Evolutionary conservation across 2,888 invertebrate genomes (phyloP), one percentile per base, ranked within the genome.

Genomic region (Eudemis profundana): DNA sequence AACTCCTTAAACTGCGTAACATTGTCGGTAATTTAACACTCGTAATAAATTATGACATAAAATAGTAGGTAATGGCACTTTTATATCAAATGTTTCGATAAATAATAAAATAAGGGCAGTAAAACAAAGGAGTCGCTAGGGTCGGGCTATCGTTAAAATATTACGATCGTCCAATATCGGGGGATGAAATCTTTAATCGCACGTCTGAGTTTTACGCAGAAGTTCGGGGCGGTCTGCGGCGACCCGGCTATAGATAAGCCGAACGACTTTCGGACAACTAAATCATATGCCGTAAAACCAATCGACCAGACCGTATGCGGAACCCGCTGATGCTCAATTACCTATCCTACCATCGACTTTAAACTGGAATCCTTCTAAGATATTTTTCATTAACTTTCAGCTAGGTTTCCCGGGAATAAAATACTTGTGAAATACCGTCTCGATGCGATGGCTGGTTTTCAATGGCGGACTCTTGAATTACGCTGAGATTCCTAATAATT

Each of bases 131-230:
- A 88, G 82, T 81, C 73, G 79, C 76, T 79, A 76, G 81, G 85
- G 81, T 81, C 74, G 80, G 81, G 78, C 77, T 75, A 78, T 87
- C 88, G 89, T 89, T 90, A 90, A 90, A 90, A 86, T 90, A 89
- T 91, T 90, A 91, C 89, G 90, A 88, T 79, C 86, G 85, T 77
- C 86, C 88, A 81, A 89, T 89, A 90, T 89, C 89, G 80, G 71
- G 75, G 85, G 85, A 87, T 83, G 84, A 87, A 86, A 90, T 90
- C 89, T 89, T 89, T 89, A 89, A 89, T 89, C 89, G 85, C 76
- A 75, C 78, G 82, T 83, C 79, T 74, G 73, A 82, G 79, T 84
- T 85, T 85, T 83, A 85, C 83, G 83, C 83, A 77, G 79, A 84
- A 80, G 77, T 81, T 78, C 77, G 79, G 77, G 74, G 79, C 79